Evolutionary conservation across 2,888 invertebrate genomes (phyloP).

Genomic region (Mimachlamys varia): DNA sequence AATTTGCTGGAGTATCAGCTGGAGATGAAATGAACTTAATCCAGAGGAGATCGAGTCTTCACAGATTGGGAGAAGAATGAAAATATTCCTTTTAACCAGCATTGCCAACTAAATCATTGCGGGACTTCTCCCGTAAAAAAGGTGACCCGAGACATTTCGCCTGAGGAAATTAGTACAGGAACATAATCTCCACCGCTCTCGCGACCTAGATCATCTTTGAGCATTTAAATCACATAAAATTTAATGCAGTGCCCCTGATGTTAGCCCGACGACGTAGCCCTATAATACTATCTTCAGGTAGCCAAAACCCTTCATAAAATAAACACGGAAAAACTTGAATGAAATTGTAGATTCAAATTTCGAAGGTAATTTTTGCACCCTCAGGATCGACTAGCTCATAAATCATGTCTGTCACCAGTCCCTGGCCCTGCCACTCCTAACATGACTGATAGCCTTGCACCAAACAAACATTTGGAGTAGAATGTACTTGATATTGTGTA

Average conservation of each 20-base stretch:
- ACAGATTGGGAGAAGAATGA: neutral
- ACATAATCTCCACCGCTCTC: neutral
- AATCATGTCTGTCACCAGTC: neutral
- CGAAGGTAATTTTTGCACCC: slow-evolving; percentile 21
- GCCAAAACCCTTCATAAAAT: neutral
- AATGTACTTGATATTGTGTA: neutral
- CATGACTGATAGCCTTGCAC: neutral
- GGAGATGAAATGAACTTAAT: neutral
- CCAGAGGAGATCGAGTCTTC: neutral
- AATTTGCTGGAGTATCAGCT: neutral
- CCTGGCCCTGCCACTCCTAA: neutral
- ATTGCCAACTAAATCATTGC: slow-evolving; percentile 11
- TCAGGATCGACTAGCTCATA: neutral
- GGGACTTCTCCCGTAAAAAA: slow-evolving; percentile 28
- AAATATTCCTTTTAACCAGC: neutral
- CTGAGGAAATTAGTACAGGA: neutral
- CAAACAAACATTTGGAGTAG: neutral
- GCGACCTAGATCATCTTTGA: neutral
- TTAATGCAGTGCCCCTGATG: neutral
- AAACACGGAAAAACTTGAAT: neutral
- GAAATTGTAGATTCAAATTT: neutral
- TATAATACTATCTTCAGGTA: neutral
- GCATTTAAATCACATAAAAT: slow-evolving; percentile 23
- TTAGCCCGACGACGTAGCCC: neutral
- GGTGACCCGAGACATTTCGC: neutral